These are phyloP conservation scores for Prolemur simus DNA, from an alignment of 2,113 vertebrate genomes.

Conservation along the genomic window DNA sequence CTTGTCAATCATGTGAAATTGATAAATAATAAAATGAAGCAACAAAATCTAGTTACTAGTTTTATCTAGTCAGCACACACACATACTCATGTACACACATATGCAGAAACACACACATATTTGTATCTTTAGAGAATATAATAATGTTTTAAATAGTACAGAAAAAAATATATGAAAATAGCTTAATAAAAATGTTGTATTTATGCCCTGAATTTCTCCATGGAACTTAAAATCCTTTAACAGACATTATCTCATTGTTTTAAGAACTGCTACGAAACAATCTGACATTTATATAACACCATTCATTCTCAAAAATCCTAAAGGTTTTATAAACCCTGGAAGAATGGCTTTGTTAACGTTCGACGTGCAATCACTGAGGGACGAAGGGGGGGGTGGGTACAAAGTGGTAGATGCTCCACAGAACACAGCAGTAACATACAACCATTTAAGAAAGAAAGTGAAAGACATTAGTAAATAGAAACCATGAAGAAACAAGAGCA, in stretches of 20 bases:
- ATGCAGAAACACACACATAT: neutral
- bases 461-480: constrained; percentile 27
- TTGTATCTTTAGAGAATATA: constrained; percentile 28
- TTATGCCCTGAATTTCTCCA: constrained; percentile 59
- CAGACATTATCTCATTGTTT: constrained; percentile 78
- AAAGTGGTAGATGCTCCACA: neutral
- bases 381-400: neutral
- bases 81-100: neutral
- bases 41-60: constrained; percentile 37
- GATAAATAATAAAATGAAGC: constrained; percentile 35
- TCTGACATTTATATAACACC: constrained; percentile 66
- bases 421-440: neutral
- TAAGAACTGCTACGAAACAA: constrained; percentile 71
- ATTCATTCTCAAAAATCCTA: constrained; percentile 60
- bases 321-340: constrained; percentile 41
- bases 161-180: constrained; percentile 57
- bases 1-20: neutral
- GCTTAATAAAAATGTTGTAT: constrained; percentile 57
- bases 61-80: neutral
- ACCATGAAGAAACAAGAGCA: neutral
- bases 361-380: neutral
- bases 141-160: constrained; percentile 30
- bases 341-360: constrained; percentile 40
- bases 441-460: constrained; percentile 16
- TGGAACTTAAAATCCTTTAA: constrained; percentile 59